Percentiles rank a stretch among this genome's conserved stretches.
These are phyloP conservation scores for Corvus hawaiiensis DNA, from an alignment of 2,113 vertebrate genomes.

Conservation along the genomic window DNA sequence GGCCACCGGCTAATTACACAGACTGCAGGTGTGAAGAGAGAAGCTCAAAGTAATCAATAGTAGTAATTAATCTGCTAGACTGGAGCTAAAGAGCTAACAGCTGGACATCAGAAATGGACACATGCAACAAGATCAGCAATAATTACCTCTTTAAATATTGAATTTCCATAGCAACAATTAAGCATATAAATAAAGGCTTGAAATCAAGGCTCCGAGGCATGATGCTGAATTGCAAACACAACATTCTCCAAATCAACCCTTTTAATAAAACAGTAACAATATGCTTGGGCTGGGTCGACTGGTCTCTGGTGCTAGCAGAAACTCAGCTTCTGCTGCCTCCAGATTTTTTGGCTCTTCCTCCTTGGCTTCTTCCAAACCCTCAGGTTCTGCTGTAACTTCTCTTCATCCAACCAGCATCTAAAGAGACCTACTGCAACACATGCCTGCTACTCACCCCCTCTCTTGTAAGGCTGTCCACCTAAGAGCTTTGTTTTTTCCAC, in stretches of 20 bases:
- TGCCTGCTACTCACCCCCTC: background rate
- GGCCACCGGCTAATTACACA: slow-evolving; percentile 83
- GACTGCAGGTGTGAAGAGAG: slow-evolving; percentile 87
- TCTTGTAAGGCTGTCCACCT: background rate
- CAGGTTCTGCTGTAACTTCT: slow-evolving; percentile 20
- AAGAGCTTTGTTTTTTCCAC: background rate
- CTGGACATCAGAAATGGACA: slow-evolving; percentile 86
- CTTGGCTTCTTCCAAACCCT: background rate
- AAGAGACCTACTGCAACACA: background rate
- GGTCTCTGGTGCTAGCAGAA: slow-evolving; percentile 25
- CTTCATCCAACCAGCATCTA: background rate
- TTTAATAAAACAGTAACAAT: slow-evolving; percentile 72
- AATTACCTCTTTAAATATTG: slow-evolving; percentile 88
- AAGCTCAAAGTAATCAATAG: slow-evolving; percentile 87
- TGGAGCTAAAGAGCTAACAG: slow-evolving; percentile 87
- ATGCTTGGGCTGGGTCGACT: slow-evolving; percentile 56
- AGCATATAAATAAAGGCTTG: slow-evolving; percentile 79
- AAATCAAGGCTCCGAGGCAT: slow-evolving; percentile 71
- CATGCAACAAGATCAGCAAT: slow-evolving; percentile 87
- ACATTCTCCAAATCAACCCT: slow-evolving; percentile 70
- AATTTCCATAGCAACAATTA: slow-evolving; percentile 88
- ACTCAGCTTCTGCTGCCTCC: slow-evolving; percentile 14
- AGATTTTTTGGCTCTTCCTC: slow-evolving; percentile 24
- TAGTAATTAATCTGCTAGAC: slow-evolving; percentile 88
- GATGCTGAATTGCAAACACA: slow-evolving; percentile 71